Conservation (phyloP, 2,113 vertebrate genomes). For the Calidris pugnax region DNA sequence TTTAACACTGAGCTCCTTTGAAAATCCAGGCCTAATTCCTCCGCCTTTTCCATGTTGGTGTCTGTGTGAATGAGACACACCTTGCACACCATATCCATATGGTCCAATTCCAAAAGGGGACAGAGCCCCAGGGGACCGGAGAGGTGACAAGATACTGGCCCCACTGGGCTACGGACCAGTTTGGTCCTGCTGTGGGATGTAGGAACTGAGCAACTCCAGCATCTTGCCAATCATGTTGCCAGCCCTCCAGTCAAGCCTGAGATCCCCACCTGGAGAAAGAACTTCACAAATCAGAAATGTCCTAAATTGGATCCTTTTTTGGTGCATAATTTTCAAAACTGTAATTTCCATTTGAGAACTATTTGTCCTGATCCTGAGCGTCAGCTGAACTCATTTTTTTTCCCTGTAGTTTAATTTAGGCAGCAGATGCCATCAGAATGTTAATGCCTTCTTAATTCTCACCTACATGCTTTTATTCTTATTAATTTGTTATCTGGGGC, state of each 20-base stretch:
- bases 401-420: constrained; percentile 68
- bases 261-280: constrained; percentile 66
- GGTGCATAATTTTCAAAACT: constrained; percentile 66
- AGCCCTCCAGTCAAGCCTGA: constrained; percentile 43
- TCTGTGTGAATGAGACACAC: background rate
- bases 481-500: constrained; percentile 71
- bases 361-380: constrained; percentile 66
- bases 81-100: background rate
- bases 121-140: background rate
- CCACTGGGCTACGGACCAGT: background rate
- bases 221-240: constrained; percentile 31
- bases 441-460: constrained; percentile 74
- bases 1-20: constrained; percentile 16
- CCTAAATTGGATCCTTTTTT: constrained; percentile 67
- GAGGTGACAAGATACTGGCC: background rate
- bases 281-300: constrained; percentile 65
- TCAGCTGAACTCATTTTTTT: constrained; percentile 66
- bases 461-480: constrained; percentile 75
- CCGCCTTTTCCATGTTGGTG: background rate
- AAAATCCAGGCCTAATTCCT: constrained; percentile 25
- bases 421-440: constrained; percentile 71
- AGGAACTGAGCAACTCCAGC: background rate
- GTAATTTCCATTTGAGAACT: constrained; percentile 70
- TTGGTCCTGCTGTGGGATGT: background rate
- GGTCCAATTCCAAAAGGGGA: background rate